Evolutionary conservation across 2,797 vertebrate species (phyloP).

Genomic region (Eulemur coronatus): DNA sequence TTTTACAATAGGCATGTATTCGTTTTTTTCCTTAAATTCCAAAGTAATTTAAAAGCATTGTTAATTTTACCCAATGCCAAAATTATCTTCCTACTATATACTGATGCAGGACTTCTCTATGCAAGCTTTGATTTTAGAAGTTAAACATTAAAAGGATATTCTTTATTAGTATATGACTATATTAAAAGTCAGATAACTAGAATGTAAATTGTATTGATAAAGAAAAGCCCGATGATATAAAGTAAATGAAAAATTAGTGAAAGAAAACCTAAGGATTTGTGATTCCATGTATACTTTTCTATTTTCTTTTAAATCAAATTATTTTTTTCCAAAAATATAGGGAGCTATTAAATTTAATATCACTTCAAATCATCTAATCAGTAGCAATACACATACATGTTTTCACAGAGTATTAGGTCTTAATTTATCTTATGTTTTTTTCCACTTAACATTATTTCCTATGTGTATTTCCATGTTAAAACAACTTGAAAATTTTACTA

Average conservation of each 20-base stretch:
- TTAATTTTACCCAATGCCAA: constrained; percentile 24
- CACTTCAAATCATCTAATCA: background rate
- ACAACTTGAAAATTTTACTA: background rate
- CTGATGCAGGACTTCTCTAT: background rate
- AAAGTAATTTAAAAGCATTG: background rate
- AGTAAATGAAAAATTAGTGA: background rate
- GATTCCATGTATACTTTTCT: background rate
- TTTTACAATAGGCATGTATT: background rate
- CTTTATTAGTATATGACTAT: background rate
- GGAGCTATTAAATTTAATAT: background rate
- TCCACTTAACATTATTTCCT: background rate
- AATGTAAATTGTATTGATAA: background rate
- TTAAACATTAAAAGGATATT: background rate
- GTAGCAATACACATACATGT: background rate
- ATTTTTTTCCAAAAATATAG: background rate
- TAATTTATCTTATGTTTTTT: background rate
- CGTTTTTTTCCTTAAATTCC: constrained; percentile 19
- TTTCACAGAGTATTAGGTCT: background rate
- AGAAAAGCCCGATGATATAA: background rate
- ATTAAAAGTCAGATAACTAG: background rate
- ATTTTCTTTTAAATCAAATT: constrained; percentile 43
- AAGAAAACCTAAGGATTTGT: background rate
- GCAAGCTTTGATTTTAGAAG: background rate
- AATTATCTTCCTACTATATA: background rate
- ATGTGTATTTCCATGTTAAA: background rate